Evolutionary conservation across 2,888 invertebrate species (phyloP), one percentile per base, ranked within the genome.

Genomic region (Cabera pusaria): DNA sequence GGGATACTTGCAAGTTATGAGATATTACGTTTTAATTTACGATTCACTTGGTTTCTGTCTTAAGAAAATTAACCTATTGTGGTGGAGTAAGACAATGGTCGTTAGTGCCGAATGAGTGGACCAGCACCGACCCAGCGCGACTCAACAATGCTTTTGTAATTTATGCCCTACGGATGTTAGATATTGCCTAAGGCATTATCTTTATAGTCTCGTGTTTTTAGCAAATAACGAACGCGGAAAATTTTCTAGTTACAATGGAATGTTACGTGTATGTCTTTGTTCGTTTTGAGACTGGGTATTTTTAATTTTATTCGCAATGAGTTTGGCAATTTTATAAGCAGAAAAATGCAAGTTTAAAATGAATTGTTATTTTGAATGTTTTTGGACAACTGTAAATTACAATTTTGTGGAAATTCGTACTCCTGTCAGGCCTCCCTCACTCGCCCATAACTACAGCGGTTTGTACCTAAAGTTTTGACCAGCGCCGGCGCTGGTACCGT

Each of bases 1-100:
- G 79, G 69, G 64, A 60, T 56, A 70, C 68, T 84, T 83, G 87
- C 81, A 80, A 85, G 81, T 85, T 86, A 88, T 81, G 86, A 81
- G 82, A 81, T 77, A 85, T 86, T 80, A 80, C 82, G 70, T 77
- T 81, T 76, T 70, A 86, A 86, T 85, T 85, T 83, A 87, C 78
- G 85, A 76, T 72, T 76, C 67, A 78, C 75, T 74, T 57, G 72
- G 73, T 75, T 71, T 72, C 66, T 73, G 69, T 77, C 84, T 80
- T 77, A 80, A 84, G 82, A 70, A 83, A 83, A 85, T 72, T 84
- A 81, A 84, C 78, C 87, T 83, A 85, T 87, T 86, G 81, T 84
- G 74, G 73, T 70, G 59, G 72, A 75, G 72, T 78, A 78, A 86
- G 86, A 88, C 87, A 88, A 88, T 72, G 81, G 74, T 66, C 62